These are phyloP conservation scores for Fissipunctia ypsillon DNA, from an alignment of 2,888 invertebrate species.

Conservation along the genomic window DNA sequence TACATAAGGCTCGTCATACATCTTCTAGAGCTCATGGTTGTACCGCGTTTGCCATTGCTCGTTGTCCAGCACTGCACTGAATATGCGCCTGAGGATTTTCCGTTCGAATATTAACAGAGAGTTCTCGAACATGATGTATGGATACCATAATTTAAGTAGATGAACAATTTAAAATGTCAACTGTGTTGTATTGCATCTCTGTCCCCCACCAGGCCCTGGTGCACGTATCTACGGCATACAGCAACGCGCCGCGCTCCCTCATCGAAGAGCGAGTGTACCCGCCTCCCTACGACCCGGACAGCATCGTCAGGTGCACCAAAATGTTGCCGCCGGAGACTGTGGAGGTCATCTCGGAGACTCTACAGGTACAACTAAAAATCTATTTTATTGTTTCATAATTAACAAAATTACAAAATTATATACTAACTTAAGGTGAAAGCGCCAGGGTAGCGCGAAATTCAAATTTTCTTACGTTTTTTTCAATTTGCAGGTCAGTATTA, in stretches of 20 bases:
- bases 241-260: constrained; percentile 96
- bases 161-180: not conserved
- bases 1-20: too few species aligned
- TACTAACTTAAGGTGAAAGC: too few species aligned
- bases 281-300: constrained; percentile 91
- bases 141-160: not conserved
- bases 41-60: too few species aligned
- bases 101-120: not conserved
- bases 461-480: too few species aligned
- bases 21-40: too few species aligned
- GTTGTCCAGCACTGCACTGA: not conserved
- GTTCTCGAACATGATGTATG: not conserved
- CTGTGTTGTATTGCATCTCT: not conserved
- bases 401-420: too few species aligned
- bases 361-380: too few species aligned
- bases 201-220: constrained; percentile 91
- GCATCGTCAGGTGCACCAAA: constrained; percentile 91
- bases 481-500: too few species aligned
- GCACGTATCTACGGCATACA: constrained; percentile 99
- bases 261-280: constrained; percentile 97
- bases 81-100: not conserved
- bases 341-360: constrained; percentile 89
- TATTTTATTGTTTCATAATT: too few species aligned
- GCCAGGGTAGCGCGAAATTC: too few species aligned
- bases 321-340: constrained; percentile 91